Evolutionary conservation across 1,140 invertebrate species (phyloP), one percentile per base, ranked within the genome.

Genomic region (Penaeus indicus): DNA sequence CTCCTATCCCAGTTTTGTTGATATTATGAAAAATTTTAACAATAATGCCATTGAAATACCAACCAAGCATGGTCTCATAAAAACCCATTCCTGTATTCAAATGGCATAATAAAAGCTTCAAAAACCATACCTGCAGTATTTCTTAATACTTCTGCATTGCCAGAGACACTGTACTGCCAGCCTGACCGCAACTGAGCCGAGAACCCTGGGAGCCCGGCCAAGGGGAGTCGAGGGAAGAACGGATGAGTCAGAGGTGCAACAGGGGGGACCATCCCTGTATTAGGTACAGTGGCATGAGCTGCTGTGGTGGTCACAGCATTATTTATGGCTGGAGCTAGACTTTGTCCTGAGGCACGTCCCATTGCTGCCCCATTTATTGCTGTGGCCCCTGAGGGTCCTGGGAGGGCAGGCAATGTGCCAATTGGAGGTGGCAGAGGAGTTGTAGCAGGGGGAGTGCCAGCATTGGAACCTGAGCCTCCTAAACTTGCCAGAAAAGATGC

Each of bases 141-240:
- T 18, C 90, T 62, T 10, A 91, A 86, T 61, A 91, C 90, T 67
- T 91, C 90, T 38, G 90, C 90, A 72, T 89, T 91, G 67, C 89
- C 89, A 7, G 88, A 90, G 32, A 91, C 78, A 64, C 90, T 90
- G 78, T 91, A 91, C 84, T 91, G 90, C 90, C 90, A 91, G 1
- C 90, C 90, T 21, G 90, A 88, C 21, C 89, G 47, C 21, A 90
- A 75, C 72, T 90, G 89, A 64, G 89, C 89, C 0, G 89, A 90
- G 75, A 90, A 90, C 7, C 89, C 89, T 27, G 89, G 89, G 21
- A 90, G 80, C 18, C 85, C 85, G 42, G 89, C 81, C 32, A 90
- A 21, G 0, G 84, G 84, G 5, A 87, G 85, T 3, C 89, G 79
- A 5, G 84, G 85, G 54, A 90, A 86, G 82, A 90, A 90, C 11